Conservation (phyloP, 2,888 invertebrate species). For the Congeria kusceri region DNA sequence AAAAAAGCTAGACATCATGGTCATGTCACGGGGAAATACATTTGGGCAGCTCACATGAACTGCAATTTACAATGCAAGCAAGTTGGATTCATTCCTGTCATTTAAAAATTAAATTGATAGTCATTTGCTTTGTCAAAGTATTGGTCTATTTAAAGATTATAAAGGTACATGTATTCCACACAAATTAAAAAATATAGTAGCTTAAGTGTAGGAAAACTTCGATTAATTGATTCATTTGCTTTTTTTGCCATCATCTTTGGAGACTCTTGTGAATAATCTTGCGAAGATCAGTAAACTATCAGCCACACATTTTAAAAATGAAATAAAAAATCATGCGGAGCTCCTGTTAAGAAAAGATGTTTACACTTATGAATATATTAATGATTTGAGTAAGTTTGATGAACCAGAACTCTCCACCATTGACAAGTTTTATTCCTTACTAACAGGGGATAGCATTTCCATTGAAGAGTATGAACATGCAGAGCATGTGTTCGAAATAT, state of each 20-base stretch:
- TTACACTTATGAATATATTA: conserved; percentile 57
- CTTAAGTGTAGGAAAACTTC: conserved; percentile 25
- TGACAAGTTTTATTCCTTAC: conserved; percentile 34
- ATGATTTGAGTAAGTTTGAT: conserved; percentile 38
- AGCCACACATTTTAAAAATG: conserved; percentile 34
- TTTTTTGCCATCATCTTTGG: conserved; percentile 38
- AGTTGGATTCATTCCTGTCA: conserved; percentile 45
- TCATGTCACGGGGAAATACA: conserved; percentile 41
- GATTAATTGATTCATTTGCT: conserved; percentile 41
- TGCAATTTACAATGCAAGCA: conserved; percentile 54
- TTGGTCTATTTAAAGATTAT: conserved; percentile 31
- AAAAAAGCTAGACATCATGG: conserved; percentile 54
- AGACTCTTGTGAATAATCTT: conserved; percentile 22
- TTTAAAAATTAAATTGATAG: conserved; percentile 50
- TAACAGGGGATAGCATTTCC: conserved; percentile 33
- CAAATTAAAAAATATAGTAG: conserved; percentile 48
- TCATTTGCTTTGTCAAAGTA: conserved; percentile 48
- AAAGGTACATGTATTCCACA: conserved; percentile 39
- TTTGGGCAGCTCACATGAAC: conserved; percentile 42
- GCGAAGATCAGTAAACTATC: conserved; percentile 15
- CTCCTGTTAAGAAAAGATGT: conserved; percentile 49
- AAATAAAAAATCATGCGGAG: conserved; percentile 32
- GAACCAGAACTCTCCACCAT: conserved; percentile 35
- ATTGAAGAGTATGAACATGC: conserved; percentile 41
- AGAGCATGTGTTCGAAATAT: conserved; percentile 13